Conservation (phyloP, 2,888 invertebrate genomes). For the Standfussiana lucernea region DNA sequence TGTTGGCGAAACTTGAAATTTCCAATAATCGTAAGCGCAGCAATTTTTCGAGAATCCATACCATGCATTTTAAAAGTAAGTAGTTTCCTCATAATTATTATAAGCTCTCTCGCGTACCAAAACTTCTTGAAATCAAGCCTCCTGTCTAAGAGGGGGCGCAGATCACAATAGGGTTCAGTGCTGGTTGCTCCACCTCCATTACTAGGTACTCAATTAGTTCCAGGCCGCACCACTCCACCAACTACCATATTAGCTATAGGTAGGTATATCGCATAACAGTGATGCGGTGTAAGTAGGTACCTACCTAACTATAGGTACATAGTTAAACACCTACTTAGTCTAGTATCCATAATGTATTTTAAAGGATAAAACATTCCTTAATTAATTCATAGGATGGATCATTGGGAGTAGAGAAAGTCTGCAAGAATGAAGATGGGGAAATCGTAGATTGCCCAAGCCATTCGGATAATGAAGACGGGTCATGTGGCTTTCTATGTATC, state of each 20-base stretch:
- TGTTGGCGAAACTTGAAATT: slow-evolving; percentile 70
- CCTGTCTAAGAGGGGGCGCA: background rate
- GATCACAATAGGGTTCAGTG: background rate
- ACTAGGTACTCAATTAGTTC: background rate
- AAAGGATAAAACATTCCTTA: background rate
- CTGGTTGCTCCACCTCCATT: background rate
- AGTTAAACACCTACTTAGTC: background rate
- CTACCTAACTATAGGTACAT: background rate
- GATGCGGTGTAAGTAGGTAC: background rate
- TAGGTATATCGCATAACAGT: background rate
- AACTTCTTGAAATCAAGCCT: background rate
- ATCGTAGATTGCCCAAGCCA: slow-evolving; percentile 74
- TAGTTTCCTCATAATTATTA: slow-evolving; percentile 43
- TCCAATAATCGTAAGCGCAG: slow-evolving; percentile 77
- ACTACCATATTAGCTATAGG: background rate
- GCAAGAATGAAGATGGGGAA: slow-evolving; percentile 78
- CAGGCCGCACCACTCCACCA: background rate
- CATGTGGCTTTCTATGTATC: slow-evolving; percentile 53
- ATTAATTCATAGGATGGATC: slow-evolving; percentile 78
- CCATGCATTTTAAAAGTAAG: slow-evolving; percentile 82
- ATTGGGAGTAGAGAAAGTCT: slow-evolving; percentile 75
- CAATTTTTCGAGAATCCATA: slow-evolving; percentile 76
- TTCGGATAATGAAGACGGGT: slow-evolving; percentile 24
- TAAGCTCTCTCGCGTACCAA: background rate
- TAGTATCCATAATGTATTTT: background rate